These are phyloP conservation scores for Amiota mariae DNA, from an alignment of 2,888 invertebrate species.

Conservation along the genomic window DNA sequence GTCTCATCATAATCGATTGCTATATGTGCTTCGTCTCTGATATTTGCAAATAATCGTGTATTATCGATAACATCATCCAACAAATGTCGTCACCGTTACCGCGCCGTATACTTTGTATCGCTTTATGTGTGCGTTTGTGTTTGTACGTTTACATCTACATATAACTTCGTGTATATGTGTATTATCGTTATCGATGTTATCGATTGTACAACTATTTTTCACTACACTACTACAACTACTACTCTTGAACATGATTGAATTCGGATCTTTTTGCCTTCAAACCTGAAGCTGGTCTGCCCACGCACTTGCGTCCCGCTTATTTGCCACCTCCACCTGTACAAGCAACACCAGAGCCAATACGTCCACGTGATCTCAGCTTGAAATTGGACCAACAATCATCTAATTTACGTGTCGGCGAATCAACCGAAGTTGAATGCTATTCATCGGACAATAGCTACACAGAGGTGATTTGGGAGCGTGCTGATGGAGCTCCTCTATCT, in stretches of 20 bases:
- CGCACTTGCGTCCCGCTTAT: constrained; percentile 37
- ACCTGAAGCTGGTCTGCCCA: constrained; percentile 41
- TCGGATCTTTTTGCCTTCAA: background rate
- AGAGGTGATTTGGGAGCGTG: constrained; percentile 71
- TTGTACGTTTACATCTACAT: too few relatives aligned
- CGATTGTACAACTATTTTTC: background rate
- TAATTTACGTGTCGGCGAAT: constrained; percentile 68
- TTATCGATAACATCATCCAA: too few relatives aligned
- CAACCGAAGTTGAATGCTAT: constrained; percentile 72
- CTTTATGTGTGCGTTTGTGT: too few relatives aligned
- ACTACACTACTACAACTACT: constrained; percentile 35
- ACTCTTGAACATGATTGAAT: constrained; percentile 30
- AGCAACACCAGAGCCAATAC: constrained; percentile 42
- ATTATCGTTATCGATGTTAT: too few relatives aligned
- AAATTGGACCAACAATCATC: constrained; percentile 71
- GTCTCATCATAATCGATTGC: constrained; percentile 5
- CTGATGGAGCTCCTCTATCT: constrained; percentile 68
- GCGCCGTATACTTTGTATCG: too few relatives aligned
- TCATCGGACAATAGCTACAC: constrained; percentile 69
- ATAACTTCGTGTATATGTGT: too few relatives aligned
- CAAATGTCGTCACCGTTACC: too few relatives aligned
- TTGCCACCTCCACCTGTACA: constrained; percentile 43
- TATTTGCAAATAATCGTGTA: too few relatives aligned
- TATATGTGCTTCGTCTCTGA: background rate
- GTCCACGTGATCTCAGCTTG: constrained; percentile 63